Percentiles rank a stretch among this genome's conserved stretches.
phyloP scores from a whole-genome alignment of 2,113 vertebrate genomes.

The Psophia crepitans region DNA sequence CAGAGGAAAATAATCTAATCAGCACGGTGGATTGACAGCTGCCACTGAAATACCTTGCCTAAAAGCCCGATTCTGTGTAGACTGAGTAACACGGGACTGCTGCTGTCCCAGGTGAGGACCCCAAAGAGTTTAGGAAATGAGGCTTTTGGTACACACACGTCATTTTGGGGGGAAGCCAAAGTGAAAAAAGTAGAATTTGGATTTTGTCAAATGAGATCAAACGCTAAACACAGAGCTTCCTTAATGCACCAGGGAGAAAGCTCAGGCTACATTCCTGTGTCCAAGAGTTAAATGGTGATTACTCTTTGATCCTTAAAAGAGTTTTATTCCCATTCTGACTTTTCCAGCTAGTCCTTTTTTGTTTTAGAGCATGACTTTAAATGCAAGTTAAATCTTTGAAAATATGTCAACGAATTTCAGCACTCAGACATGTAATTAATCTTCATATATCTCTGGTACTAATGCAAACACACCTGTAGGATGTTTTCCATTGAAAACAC shows the following conservation, averaged over 20 bases:
- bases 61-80: neutral
- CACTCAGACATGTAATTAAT: slow-evolving; percentile 66
- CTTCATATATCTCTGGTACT: slow-evolving; percentile 67
- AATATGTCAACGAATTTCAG: slow-evolving; percentile 66
- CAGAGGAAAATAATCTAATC: neutral
- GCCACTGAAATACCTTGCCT: neutral
- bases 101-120: neutral
- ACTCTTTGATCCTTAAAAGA: neutral
- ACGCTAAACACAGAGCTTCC: neutral
- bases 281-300: neutral
- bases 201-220: neutral
- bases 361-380: slow-evolving; percentile 14
- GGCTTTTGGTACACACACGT: neutral
- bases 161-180: neutral
- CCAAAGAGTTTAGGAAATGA: neutral
- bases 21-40: neutral
- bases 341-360: neutral
- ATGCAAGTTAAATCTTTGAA: slow-evolving; percentile 66
- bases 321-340: neutral
- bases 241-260: neutral
- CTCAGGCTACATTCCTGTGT: neutral
- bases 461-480: slow-evolving; percentile 77
- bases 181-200: neutral
- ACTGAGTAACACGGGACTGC: neutral
- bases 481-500: slow-evolving; percentile 68